These are phyloP conservation scores for Hipposideros armiger DNA, from an alignment of 2,113 vertebrate genomes.

Conservation along the genomic window DNA sequence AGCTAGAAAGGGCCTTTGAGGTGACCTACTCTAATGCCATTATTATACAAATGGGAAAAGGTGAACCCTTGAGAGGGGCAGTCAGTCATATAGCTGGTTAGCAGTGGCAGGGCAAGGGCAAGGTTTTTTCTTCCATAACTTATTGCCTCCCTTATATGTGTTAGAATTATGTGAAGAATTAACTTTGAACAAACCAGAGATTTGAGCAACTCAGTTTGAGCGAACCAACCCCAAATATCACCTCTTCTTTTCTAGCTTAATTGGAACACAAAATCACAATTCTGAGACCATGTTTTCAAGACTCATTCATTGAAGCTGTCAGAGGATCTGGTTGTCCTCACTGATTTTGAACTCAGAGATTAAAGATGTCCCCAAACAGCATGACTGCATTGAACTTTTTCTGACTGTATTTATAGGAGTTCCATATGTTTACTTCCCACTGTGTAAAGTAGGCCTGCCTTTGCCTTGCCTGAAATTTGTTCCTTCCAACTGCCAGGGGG, in stretches of 20 bases:
- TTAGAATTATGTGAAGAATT: background rate
- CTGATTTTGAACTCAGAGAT: conserved; percentile 63
- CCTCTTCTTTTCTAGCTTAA: background rate
- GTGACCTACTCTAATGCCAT: background rate
- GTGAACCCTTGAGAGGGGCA: background rate
- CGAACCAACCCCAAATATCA: conserved; percentile 33
- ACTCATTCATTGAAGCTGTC: conserved; percentile 29
- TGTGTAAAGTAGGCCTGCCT: conserved; percentile 34
- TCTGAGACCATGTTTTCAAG: conserved; percentile 19
- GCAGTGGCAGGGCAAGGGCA: background rate
- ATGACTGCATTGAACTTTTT: conserved; percentile 43
- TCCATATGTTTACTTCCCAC: conserved; percentile 59
- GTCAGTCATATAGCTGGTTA: background rate
- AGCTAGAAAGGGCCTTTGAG: conserved; percentile 20
- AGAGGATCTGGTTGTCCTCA: conserved; percentile 45
- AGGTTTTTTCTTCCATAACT: background rate
- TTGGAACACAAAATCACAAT: background rate
- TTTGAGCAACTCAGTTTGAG: conserved; percentile 45
- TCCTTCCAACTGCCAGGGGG: conserved; percentile 17
- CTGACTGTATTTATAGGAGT: conserved; percentile 35
- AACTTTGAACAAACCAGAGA: conserved; percentile 49
- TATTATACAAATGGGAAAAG: conserved; percentile 51
- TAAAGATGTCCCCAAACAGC: conserved; percentile 38
- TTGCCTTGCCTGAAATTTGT: conserved; percentile 51
- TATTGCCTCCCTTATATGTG: background rate